phyloP scores from a whole-genome alignment of 2,113 vertebrate species.

The Fukomys damarensis region DNA sequence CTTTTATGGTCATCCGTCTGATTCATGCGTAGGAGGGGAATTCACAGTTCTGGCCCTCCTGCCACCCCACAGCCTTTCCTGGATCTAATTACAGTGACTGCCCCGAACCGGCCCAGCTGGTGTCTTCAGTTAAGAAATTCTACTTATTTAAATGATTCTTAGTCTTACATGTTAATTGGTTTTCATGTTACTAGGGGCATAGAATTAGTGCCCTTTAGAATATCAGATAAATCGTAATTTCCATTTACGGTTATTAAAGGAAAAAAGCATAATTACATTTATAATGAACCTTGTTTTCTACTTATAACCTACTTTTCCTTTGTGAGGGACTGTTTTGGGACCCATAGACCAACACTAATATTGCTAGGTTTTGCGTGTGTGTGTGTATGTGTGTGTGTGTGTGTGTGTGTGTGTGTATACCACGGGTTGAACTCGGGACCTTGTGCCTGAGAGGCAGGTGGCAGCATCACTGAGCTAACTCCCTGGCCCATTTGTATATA shows the following conservation, averaged over 20 bases:
- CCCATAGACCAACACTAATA: neutral
- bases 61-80: constrained; percentile 72
- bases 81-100: constrained; percentile 78
- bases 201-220: constrained; percentile 52
- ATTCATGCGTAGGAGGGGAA: constrained; percentile 70
- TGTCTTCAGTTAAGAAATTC: constrained; percentile 72
- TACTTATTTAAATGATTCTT: constrained; percentile 60
- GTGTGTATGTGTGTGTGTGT: no score
- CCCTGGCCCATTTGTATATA: neutral
- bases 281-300: neutral
- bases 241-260: neutral
- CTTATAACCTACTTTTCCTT: neutral
- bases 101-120: constrained; percentile 77
- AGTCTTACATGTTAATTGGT: constrained; percentile 57
- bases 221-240: constrained; percentile 37
- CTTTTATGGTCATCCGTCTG: constrained; percentile 80
- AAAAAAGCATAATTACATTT: neutral
- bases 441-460: no score
- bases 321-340: neutral
- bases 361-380: constrained; percentile 5
- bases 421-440: no score
- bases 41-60: constrained; percentile 76
- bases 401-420: no score
- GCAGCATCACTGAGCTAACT: no score
- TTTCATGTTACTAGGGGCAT: constrained; percentile 50